Evolutionary conservation across 2,113 vertebrate species (phyloP), one percentile per base, ranked within the genome.

Genomic region (Odontophorus gujanensis): DNA sequence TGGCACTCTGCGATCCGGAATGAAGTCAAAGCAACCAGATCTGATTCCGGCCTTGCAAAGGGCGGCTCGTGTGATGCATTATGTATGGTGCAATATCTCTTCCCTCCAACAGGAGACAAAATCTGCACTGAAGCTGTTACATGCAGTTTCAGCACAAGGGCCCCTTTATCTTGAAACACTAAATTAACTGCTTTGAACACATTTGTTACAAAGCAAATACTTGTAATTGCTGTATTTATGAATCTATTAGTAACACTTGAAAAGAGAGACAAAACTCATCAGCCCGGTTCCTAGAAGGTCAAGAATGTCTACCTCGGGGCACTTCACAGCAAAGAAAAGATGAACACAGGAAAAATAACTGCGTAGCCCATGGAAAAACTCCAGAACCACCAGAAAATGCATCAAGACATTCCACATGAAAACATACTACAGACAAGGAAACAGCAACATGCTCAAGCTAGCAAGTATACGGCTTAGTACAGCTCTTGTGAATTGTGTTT

Each of bases 231-330:
- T 77, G 10, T 71, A 67, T 84, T 86, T 90, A 75, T 30, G 1
- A 63, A 72, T 84, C 19, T 75, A 71, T 48, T 77, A 77, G 11
- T 38, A 89, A 74, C 6, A 63, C 73, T 62, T 69, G 22, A 18
- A 58, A 53, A 78, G 26, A 80, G 24, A 2, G n/a, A 53, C 38
- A 58, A 78, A 91, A 84, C 17, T n/a, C 50, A 92, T 40, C 65
- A 74, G 8, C 7, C 25, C 42, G 21, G 17, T 14, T 85, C 26
- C 76, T 66, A 65, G 9, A 68, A 88, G 47, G 42, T 48, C 5
- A 9, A 75, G 50, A 75, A 79, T 7, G 11, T 59, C 32, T 72
- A 40, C 34, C n/a, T 20, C 0, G 0, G 30, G 40, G 22, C 66
- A 91, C 4, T 72, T 68, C 53, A 47, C 0, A 87, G 73, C n/a